A percentile compares a stretch with the other conserved stretches of the same genome.
These are phyloP conservation scores for Drosophila borborema DNA, from an alignment of 2,888 invertebrate species.

Conservation along the genomic window DNA sequence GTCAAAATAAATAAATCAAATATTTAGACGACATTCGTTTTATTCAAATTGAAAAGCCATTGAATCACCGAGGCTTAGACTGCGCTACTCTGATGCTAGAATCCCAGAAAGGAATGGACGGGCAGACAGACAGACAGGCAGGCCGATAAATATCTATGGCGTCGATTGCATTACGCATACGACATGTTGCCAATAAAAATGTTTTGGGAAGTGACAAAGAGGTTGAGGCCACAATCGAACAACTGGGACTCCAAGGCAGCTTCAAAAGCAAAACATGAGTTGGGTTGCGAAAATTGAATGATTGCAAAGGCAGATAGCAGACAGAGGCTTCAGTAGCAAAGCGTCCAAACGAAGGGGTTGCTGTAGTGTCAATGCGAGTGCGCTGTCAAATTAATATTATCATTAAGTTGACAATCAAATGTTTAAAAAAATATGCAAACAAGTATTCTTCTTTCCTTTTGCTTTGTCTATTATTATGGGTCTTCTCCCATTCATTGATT, in stretches of 20 bases:
- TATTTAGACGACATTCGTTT: constrained; percentile 68
- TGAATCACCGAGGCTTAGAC: constrained; percentile 31
- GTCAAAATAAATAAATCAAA: constrained; percentile 79
- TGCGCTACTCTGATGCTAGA: constrained; percentile 37
- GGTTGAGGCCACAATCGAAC: constrained; percentile 33
- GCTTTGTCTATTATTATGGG: too few species aligned
- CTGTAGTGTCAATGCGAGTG: not conserved
- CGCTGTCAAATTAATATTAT: constrained; percentile 5
- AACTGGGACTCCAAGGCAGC: constrained; percentile 43
- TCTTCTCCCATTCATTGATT: too few species aligned
- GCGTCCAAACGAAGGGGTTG: not conserved
- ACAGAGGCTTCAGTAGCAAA: not conserved
- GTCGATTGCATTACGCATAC: constrained; percentile 75
- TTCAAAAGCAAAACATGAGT: constrained; percentile 49
- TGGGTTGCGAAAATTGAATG: constrained; percentile 47
- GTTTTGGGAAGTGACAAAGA: constrained; percentile 50
- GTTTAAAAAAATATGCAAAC: not conserved
- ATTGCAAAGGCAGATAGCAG: constrained; percentile 38
- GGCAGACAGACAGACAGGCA: constrained; percentile 23
- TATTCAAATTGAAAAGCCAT: constrained; percentile 77
- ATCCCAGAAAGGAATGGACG: constrained; percentile 20
- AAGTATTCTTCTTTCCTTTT: too few species aligned
- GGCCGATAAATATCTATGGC: constrained; percentile 60
- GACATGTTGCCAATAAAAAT: constrained; percentile 78
- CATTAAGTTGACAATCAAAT: constrained; percentile 3